A percentile compares a stretch with the other conserved stretches of the same genome.
Conservation (phyloP, 2,113 vertebrate species). For the Rhombomys opimus region DNA sequence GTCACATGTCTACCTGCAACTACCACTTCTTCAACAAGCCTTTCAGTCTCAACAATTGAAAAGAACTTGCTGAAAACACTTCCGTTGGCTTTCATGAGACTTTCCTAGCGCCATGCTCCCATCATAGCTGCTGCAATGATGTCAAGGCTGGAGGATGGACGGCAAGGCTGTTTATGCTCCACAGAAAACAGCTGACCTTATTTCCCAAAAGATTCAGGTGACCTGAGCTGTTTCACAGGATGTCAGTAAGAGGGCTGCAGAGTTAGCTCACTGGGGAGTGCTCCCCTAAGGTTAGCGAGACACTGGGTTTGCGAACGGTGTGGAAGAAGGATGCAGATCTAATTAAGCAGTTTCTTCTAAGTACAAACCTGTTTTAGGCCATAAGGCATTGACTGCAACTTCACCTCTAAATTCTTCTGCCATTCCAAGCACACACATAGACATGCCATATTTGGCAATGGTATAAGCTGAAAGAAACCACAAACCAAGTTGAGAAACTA, state of each 20-base stretch:
- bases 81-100: not conserved
- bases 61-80: not conserved
- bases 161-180: not conserved
- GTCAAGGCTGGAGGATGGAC: not conserved
- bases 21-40: not conserved
- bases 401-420: conserved; percentile 97
- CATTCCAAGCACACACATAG: conserved; percentile 99
- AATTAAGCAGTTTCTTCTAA: not conserved
- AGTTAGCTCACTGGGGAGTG: not conserved
- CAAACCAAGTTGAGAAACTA: conserved; percentile 20
- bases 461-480: conserved; percentile 92
- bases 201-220: not conserved
- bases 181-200: not conserved
- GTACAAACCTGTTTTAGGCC: conserved; percentile 94
- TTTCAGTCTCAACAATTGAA: not conserved
- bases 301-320: not conserved
- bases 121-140: not conserved
- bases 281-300: not conserved
- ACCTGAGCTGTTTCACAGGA: not conserved
- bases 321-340: not conserved
- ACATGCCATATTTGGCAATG: conserved; percentile 99
- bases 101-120: not conserved
- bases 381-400: conserved; percentile 97
- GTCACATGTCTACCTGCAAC: not conserved
- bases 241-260: not conserved